Conservation (phyloP, 2,888 invertebrate genomes). For the Branchellion lobata region DNA sequence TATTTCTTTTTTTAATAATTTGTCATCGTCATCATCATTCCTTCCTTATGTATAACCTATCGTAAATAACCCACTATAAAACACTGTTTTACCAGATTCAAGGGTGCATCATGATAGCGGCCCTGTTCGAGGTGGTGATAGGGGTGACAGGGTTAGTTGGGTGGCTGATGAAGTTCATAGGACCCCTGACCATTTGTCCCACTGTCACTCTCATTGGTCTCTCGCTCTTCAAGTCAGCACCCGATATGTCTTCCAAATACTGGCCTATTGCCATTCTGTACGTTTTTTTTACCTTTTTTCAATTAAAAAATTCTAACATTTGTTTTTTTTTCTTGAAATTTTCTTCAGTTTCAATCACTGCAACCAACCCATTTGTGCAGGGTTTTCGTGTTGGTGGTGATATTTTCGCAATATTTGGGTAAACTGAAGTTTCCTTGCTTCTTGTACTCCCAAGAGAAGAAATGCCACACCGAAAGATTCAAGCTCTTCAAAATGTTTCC, state of each 20-base stretch:
- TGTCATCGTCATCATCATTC: no score
- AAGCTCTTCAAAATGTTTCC: slow-evolving; percentile 78
- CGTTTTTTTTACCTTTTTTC: slow-evolving; percentile 57
- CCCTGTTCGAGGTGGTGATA: slow-evolving; percentile 74
- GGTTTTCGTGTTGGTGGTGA: slow-evolving; percentile 70
- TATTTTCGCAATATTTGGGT: slow-evolving; percentile 62
- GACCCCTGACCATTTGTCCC: slow-evolving; percentile 81
- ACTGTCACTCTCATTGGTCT: slow-evolving; percentile 81
- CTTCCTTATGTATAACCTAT: no score
- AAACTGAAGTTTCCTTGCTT: slow-evolving; percentile 55
- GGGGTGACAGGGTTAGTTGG: slow-evolving; percentile 75
- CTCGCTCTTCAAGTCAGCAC: slow-evolving; percentile 78
- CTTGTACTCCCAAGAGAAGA: slow-evolving; percentile 64
- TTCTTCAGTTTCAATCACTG: neutral
- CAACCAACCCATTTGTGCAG: neutral
- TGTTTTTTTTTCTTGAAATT: neutral
- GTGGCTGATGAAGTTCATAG: slow-evolving; percentile 73
- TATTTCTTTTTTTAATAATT: no score
- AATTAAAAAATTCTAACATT: neutral
- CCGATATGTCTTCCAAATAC: slow-evolving; percentile 76
- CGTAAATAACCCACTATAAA: no score
- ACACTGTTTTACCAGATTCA: slow-evolving; percentile 66
- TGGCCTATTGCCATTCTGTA: slow-evolving; percentile 82
- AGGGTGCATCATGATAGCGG: slow-evolving; percentile 78
- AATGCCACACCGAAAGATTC: slow-evolving; percentile 69